Conservation (phyloP, 2,797 vertebrate genomes). For the Hemitrygon akajei region DNA sequence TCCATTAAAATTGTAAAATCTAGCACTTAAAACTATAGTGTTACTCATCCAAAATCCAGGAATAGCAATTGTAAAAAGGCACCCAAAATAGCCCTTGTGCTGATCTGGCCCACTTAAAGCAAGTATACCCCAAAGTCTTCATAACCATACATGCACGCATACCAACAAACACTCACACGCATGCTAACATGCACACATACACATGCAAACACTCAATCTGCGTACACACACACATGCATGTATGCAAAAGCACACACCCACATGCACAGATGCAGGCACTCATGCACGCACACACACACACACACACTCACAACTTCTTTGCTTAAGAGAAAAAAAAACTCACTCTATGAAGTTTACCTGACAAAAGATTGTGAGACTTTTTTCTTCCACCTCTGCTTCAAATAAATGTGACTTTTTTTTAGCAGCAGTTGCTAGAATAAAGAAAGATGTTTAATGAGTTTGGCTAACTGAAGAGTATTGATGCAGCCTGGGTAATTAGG, state of each 20-base stretch:
- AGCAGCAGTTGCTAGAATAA: conserved; percentile 21
- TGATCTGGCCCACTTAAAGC: not conserved
- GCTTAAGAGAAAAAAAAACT: not conserved
- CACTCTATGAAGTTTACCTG: conserved; percentile 1
- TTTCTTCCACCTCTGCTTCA: conserved; percentile 10
- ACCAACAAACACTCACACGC: not conserved
- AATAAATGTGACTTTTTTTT: conserved; percentile 19
- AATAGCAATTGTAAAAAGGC: not conserved
- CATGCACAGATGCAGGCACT: not conserved
- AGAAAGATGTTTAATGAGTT: conserved; percentile 12
- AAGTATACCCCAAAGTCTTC: not conserved
- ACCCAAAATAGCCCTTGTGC: not conserved
- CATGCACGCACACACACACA: not conserved
- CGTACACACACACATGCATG: not conserved
- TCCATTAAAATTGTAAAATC: too few species aligned
- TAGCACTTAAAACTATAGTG: too few species aligned
- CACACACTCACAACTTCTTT: not conserved
- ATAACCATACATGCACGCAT: not conserved
- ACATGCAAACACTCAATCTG: not conserved
- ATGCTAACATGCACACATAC: not conserved
- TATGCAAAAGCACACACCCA: not conserved
- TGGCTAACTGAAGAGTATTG: not conserved
- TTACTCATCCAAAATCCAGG: too few species aligned
- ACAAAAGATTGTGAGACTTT: not conserved
- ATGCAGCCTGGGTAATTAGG: not conserved